Base-by-base conservation (phyloP, 2,797 vertebrate genomes). In the Crenichthys baileyi region DNA sequence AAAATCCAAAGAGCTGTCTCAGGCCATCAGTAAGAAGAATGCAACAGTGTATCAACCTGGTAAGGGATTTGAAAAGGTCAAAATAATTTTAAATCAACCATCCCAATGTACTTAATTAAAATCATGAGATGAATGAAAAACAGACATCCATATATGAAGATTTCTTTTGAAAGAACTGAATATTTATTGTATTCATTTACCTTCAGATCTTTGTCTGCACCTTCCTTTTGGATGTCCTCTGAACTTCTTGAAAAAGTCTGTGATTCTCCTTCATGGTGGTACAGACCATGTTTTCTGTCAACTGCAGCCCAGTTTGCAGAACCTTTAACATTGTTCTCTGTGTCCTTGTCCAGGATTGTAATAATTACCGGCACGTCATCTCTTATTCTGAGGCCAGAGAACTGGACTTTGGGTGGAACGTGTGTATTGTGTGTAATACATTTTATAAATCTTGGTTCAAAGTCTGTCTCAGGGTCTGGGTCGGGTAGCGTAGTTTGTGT, bases 361-460 rank as follows among this genome's bases (percentile, higher is more conserved):
- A 4, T 11, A 13, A 55, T 41, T 63, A n/a, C 39, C 4, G 2
- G 70, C 60, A 78, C 0, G 41, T 83, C 70, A n/a, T 84, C 83
- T 77, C 82, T 93, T 88, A 88, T 93, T 79, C 89, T 80, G 70
- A 91, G 86, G 72, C 85, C 84, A 0, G 41, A 48, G 31, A 76
- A 26, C 0, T 50, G 3, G 63, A 13, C 60, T 11, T 15, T 39
- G 7, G 29, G 24, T 1, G 26, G 18, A 3, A 44, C 48, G n/a
- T 75, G 70, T 1, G 0, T 13, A 0, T 12, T 76, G n/a, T 26
- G 48, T 5, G 67, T 55, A 44, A 18, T 46, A 15, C 1, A 6
- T 53, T 60, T 71, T 11, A 13, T 48, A 6, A 74, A 67, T 53
- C 20, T n/a, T 22, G 81, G 15, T 72, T 72, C 65, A 0, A 36